Evolutionary conservation across 2,113 vertebrate genomes (phyloP), one percentile per base, ranked within the genome.

Genomic region (Carollia perspicillata): DNA sequence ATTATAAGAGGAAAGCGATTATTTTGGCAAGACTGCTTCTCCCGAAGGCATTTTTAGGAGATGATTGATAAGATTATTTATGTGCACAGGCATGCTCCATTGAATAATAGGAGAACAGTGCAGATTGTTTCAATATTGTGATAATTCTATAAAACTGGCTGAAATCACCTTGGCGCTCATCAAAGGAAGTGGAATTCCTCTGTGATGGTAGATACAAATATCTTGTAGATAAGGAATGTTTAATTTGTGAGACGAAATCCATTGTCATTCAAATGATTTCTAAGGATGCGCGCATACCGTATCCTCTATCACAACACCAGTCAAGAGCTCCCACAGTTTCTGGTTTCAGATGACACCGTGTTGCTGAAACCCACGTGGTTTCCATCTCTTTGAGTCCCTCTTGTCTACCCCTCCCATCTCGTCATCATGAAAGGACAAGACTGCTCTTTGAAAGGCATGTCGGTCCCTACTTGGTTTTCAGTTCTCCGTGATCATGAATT

Each of bases 31-130:
- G 71, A 74, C 79, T 75, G 93, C 78, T 69, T 90, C 47, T 88
- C 75, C 51, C 44, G 18, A 30, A 94, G 93, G 65, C 83, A 83
- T 84, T 69, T 96, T 94, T 58, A 94, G 51, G 30, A 81, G 17
- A 40, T 90, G 51, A 92, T 87, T 93, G 93, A 88, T 94, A 93
- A 65, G 16, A 28, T 93, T 88, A 88, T 89, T 94, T 94, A 93
- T 89, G 47, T 93, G 68, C 53, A 30, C 33, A 85, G 71, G 90
- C 9, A 2, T 68, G 30, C 47, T 93, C 81, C 42, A 63, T 78
- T 35, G 40, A 93, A 77, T 47, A 69, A 49, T 23, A 49, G 72
- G 18, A 84, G 23, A 86, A 44, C 14, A 26, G 14, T 60, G 74
- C 6, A 86, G 33, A 77, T 33, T 79, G 9, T 49, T 89, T 97